A percentile compares a stretch with the other conserved stretches of the same genome.
Conservation (phyloP, 1,140 invertebrate genomes). For the Lucilia sericata region DNA sequence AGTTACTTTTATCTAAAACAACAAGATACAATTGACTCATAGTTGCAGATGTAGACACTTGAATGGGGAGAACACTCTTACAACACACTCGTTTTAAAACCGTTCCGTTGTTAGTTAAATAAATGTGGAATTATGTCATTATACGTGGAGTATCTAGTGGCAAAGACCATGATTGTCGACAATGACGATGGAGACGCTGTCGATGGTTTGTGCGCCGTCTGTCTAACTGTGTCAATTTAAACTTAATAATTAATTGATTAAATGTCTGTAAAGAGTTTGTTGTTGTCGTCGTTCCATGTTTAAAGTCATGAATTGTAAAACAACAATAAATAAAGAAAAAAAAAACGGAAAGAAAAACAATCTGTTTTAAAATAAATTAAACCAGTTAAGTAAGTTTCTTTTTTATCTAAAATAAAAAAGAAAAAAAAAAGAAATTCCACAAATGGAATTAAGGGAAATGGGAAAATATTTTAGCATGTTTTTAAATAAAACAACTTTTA, state of each 20-base stretch:
- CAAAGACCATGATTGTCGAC: background rate
- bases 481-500: background rate
- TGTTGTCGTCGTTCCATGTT: background rate
- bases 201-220: background rate
- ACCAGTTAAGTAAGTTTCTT: background rate
- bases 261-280: constrained; percentile 2
- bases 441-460: background rate
- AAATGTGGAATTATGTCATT: constrained; percentile 4
- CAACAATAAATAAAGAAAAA: background rate
- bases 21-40: constrained; percentile 2
- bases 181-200: background rate
- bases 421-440: background rate
- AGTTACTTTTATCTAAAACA: background rate
- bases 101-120: background rate
- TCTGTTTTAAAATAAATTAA: background rate
- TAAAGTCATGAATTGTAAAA: background rate
- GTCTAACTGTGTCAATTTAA: constrained; percentile 3
- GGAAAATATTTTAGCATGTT: background rate
- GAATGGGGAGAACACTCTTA: background rate
- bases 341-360: background rate
- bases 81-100: background rate
- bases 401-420: background rate
- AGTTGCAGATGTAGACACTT: background rate
- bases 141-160: background rate
- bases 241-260: constrained; percentile 6